Evolutionary conservation across 1,140 invertebrate species (phyloP).

Genomic region (Maconellicoccus hirsutus): DNA sequence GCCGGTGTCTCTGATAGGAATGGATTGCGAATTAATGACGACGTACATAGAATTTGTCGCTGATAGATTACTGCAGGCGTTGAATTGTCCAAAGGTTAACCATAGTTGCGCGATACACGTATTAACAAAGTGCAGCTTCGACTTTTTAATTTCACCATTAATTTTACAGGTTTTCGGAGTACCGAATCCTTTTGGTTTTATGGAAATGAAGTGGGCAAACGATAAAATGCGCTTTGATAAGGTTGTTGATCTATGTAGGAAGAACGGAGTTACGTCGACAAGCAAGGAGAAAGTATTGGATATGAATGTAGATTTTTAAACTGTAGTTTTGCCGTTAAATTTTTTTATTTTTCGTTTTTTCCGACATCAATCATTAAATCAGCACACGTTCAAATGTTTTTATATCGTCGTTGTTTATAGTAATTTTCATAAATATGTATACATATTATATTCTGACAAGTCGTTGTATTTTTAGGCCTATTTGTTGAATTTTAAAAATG

Average conservation of each 20-base stretch:
- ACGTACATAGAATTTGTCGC: slow-evolving; percentile 99
- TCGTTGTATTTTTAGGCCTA: too few species aligned
- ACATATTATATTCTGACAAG: too few species aligned
- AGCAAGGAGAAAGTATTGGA: neutral
- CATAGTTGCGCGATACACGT: neutral
- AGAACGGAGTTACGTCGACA: slow-evolving; percentile 34
- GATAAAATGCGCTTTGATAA: slow-evolving; percentile 99
- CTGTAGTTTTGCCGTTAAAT: too few species aligned
- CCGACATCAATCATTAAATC: too few species aligned
- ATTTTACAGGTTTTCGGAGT: slow-evolving; percentile 66
- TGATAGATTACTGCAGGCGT: slow-evolving; percentile 79
- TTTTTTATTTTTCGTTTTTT: too few species aligned
- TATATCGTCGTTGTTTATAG: too few species aligned
- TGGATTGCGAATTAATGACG: slow-evolving; percentile 94
- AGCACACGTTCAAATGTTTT: too few species aligned
- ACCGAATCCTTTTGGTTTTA: slow-evolving; percentile 97
- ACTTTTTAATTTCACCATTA: neutral
- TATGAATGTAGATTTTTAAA: neutral
- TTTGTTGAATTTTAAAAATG: too few species aligned
- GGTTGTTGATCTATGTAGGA: slow-evolving; percentile 97
- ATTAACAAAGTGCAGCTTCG: neutral
- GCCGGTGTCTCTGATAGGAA: slow-evolving; percentile 87
- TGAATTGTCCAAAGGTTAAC: slow-evolving; percentile 78
- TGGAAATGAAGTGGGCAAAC: slow-evolving; percentile 96
- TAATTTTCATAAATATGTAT: too few species aligned